phyloP scores from a whole-genome alignment of 1,140 invertebrate genomes.

The Cheumatopsyche charites region DNA sequence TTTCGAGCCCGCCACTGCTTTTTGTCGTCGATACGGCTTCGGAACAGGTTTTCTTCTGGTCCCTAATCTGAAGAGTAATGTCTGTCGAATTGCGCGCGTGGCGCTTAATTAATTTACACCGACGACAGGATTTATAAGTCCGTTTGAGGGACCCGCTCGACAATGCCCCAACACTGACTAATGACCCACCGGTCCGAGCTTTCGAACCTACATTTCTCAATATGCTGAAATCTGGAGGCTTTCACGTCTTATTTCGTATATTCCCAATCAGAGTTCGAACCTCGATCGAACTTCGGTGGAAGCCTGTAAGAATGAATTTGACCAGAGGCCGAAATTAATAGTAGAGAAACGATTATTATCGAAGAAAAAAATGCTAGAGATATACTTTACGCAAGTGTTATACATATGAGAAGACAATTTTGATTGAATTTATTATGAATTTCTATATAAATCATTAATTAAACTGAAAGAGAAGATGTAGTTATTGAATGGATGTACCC shows the following conservation, averaged over 20 bases:
- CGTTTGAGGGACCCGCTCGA: constrained; percentile 36
- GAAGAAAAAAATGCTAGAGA: too few species aligned
- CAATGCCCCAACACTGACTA: constrained; percentile 29
- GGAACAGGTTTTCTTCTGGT: constrained; percentile 19
- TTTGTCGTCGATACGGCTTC: neutral
- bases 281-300: too few species aligned
- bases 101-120: constrained; percentile 47
- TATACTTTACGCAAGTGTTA: too few species aligned
- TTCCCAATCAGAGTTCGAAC: neutral
- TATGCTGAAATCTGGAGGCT: neutral
- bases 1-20: neutral
- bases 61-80: constrained; percentile 44
- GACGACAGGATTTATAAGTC: constrained; percentile 42
- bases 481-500: too few species aligned
- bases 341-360: too few species aligned
- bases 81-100: constrained; percentile 45
- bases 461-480: too few species aligned
- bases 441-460: too few species aligned
- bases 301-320: too few species aligned
- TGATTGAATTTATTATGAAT: too few species aligned
- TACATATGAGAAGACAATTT: too few species aligned
- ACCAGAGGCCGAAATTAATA: too few species aligned
- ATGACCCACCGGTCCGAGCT: constrained; percentile 9
- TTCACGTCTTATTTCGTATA: too few species aligned
- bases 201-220: constrained; percentile 1